Percentiles rank a stretch among this genome's conserved stretches.
Evolutionary conservation across 2,888 invertebrate species (phyloP).

Genomic region (Ptilodon capucinus): DNA sequence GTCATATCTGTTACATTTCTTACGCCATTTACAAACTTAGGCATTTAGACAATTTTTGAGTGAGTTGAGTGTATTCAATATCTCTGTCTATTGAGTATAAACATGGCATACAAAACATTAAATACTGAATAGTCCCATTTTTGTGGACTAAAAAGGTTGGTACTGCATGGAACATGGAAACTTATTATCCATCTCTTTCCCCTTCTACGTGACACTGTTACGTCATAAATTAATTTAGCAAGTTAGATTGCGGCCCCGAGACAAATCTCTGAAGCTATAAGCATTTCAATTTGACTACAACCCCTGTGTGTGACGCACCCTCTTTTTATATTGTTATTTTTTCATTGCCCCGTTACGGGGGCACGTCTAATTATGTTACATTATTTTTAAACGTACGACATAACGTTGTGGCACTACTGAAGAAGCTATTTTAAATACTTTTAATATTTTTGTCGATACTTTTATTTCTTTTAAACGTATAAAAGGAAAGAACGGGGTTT

Average conservation of each 20-base stretch:
- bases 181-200: not conserved
- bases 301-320: constrained; percentile 51
- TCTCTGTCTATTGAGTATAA: no score
- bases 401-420: not conserved
- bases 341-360: constrained; percentile 4
- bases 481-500: no score
- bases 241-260: constrained; percentile 63
- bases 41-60: no score
- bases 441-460: not conserved
- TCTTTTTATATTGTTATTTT: constrained; percentile 37
- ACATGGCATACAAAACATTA: no score
- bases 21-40: no score
- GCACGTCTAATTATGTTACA: constrained; percentile 1
- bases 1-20: no score
- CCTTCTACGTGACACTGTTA: constrained; percentile 34
- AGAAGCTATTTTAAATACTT: no score
- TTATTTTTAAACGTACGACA: not conserved
- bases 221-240: constrained; percentile 73
- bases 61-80: no score
- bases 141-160: no score
- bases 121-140: no score
- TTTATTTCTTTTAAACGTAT: not conserved
- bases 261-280: constrained; percentile 40
- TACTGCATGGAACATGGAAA: no score
- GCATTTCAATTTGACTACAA: constrained; percentile 51